phyloP scores from a whole-genome alignment of 2,888 invertebrate genomes.

The Selenia dentaria region DNA sequence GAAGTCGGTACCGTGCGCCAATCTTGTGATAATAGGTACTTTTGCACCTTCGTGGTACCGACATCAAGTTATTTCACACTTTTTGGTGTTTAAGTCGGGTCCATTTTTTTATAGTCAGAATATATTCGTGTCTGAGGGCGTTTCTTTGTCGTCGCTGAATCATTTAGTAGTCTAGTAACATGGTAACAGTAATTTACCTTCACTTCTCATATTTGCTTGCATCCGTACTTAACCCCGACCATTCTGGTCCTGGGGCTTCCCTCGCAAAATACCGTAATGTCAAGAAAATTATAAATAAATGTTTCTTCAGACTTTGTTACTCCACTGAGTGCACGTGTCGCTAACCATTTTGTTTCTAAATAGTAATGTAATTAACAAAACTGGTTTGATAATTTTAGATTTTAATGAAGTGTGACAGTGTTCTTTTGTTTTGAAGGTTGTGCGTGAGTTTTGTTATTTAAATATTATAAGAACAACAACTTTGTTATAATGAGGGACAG shows the following conservation, averaged over 20 bases:
- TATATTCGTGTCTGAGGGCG: no score
- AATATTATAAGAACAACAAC: background rate
- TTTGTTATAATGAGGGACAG: slow-evolving; percentile 6
- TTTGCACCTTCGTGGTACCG: no score
- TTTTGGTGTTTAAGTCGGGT: no score
- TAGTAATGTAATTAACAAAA: background rate
- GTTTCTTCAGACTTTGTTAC: background rate
- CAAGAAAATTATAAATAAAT: slow-evolving; percentile 16
- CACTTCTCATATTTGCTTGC: no score
- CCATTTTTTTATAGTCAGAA: no score
- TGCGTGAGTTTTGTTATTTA: background rate
- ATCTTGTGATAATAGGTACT: no score
- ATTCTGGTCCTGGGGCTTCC: slow-evolving; percentile 15
- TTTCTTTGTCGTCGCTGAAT: no score
- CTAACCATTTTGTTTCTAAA: background rate
- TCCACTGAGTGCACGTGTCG: background rate
- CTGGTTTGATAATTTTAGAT: background rate
- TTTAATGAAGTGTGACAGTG: background rate
- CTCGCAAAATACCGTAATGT: slow-evolving; percentile 1
- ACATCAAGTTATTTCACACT: no score
- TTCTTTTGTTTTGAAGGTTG: background rate
- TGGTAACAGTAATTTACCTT: no score
- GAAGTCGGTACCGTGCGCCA: no score
- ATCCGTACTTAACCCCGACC: no score
- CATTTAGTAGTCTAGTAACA: no score